A percentile compares a stretch with the other conserved stretches of the same genome.
Conservation (phyloP, 2,888 invertebrate species). For the Phragmatobia fuliginosa region DNA sequence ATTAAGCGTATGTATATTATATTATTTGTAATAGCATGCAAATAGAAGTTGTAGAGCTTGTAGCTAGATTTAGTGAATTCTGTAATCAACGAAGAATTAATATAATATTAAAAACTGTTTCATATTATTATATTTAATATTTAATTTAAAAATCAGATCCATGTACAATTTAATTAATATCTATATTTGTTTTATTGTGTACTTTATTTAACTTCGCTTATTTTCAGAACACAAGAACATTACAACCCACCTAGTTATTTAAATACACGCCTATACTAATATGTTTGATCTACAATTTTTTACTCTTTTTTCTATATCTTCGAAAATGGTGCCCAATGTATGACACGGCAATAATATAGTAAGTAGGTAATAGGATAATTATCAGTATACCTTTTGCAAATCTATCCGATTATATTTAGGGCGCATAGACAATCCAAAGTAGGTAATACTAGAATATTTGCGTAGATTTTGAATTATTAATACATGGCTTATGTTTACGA, state of each 20-base stretch:
- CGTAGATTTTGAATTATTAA: conserved; percentile 27
- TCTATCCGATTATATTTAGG: conserved; percentile 37
- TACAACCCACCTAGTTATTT: not conserved
- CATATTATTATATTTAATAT: conserved; percentile 29
- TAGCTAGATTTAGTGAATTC: conserved; percentile 48
- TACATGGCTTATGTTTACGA: conserved; percentile 22
- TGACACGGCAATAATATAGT: conserved; percentile 71
- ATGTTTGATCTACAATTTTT: not conserved
- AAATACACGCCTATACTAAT: not conserved
- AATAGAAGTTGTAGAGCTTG: conserved; percentile 41
- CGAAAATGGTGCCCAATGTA: conserved; percentile 66
- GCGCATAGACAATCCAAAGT: conserved; percentile 33
- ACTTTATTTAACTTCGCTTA: not conserved
- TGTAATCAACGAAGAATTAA: conserved; percentile 50
- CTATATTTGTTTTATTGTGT: not conserved
- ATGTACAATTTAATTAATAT: not conserved
- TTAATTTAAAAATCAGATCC: conserved; percentile 19
- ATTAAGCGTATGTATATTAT: conserved; percentile 4
- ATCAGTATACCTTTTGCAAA: conserved; percentile 43
- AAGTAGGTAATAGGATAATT: conserved; percentile 49
- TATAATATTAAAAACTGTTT: conserved; percentile 28
- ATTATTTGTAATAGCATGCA: conserved; percentile 22
- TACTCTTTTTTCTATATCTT: conserved; percentile 36
- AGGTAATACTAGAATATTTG: conserved; percentile 36
- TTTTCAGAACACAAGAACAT: not conserved